These are phyloP conservation scores for Pristionchus entomophagus DNA, from an alignment of 2,888 invertebrate genomes.

Conservation along the genomic window DNA sequence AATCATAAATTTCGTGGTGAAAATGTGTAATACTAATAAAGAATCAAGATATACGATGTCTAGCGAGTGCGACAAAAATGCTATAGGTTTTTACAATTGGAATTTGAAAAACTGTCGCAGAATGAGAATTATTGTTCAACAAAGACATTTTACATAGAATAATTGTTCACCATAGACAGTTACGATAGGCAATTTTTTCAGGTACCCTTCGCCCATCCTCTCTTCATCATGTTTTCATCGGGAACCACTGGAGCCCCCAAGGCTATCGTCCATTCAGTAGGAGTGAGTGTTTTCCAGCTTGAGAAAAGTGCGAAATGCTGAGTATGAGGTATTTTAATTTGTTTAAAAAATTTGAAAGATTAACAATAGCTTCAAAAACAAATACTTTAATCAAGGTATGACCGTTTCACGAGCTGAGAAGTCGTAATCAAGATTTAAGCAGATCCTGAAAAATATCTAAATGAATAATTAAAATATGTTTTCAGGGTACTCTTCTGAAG, in stretches of 20 bases:
- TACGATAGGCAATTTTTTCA: slow-evolving; percentile 75
- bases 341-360: too few relatives aligned
- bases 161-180: not conserved
- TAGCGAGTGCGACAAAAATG: too few relatives aligned
- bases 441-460: not conserved
- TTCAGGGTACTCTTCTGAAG: slow-evolving; percentile 80
- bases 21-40: too few relatives aligned
- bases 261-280: slow-evolving; percentile 81
- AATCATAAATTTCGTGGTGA: not conserved
- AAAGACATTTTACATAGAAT: not conserved
- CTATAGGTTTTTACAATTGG: too few relatives aligned
- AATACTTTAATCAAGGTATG: too few relatives aligned
- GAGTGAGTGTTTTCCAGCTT: slow-evolving; percentile 76
- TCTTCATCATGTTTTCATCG: slow-evolving; percentile 81
- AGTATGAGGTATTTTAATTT: slow-evolving; percentile 42
- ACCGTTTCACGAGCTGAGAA: too few relatives aligned
- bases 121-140: too few relatives aligned
- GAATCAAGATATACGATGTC: too few relatives aligned
- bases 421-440: too few relatives aligned
- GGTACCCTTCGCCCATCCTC: slow-evolving; percentile 80
- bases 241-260: slow-evolving; percentile 82
- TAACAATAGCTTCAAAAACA: too few relatives aligned
- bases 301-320: not conserved
- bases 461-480: not conserved
- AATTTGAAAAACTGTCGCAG: too few relatives aligned